Percentiles rank a stretch among this genome's conserved stretches.
phyloP scores from a whole-genome alignment of 1,140 invertebrate species.

The Ceratosolen fusciceps region DNA sequence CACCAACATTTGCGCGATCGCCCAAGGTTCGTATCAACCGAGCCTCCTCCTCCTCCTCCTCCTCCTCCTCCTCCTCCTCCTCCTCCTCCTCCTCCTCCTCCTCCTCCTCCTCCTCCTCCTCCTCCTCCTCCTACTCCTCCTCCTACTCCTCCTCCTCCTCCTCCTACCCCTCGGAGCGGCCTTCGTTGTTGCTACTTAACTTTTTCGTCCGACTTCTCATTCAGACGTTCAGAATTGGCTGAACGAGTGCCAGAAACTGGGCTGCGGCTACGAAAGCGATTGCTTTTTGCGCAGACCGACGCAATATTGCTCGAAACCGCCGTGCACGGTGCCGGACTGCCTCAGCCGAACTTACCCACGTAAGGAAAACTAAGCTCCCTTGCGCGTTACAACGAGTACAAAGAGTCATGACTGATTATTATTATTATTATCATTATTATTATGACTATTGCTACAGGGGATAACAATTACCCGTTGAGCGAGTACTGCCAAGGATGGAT shows the following conservation, averaged over 20 bases:
- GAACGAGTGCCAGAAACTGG: slow-evolving; percentile 54
- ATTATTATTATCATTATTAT: too few relatives aligned
- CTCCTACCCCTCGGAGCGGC: too few relatives aligned
- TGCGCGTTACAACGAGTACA: neutral
- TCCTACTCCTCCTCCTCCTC: too few relatives aligned
- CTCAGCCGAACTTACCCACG: slow-evolving; percentile 42
- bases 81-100: too few relatives aligned
- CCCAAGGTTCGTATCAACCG: slow-evolving; percentile 52
- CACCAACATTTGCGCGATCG: slow-evolving; percentile 55
- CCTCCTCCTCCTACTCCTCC: too few relatives aligned
- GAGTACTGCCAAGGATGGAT: slow-evolving; percentile 61
- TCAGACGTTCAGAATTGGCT: slow-evolving; percentile 57
- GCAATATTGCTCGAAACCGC: slow-evolving; percentile 45
- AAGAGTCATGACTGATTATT: too few relatives aligned
- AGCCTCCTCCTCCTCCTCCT: too few relatives aligned
- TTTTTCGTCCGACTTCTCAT: too few relatives aligned
- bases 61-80: too few relatives aligned
- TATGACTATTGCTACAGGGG: too few relatives aligned
- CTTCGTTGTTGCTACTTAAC: too few relatives aligned
- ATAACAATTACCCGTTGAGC: neutral
- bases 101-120: too few relatives aligned
- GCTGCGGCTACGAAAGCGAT: slow-evolving; percentile 59
- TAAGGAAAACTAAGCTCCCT: slow-evolving; percentile 19
- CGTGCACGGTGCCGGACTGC: slow-evolving; percentile 60
- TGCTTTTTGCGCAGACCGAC: slow-evolving; percentile 59